Evolutionary conservation across 2,113 vertebrate species (phyloP).

Genomic region (Sphyrna mokarran): DNA sequence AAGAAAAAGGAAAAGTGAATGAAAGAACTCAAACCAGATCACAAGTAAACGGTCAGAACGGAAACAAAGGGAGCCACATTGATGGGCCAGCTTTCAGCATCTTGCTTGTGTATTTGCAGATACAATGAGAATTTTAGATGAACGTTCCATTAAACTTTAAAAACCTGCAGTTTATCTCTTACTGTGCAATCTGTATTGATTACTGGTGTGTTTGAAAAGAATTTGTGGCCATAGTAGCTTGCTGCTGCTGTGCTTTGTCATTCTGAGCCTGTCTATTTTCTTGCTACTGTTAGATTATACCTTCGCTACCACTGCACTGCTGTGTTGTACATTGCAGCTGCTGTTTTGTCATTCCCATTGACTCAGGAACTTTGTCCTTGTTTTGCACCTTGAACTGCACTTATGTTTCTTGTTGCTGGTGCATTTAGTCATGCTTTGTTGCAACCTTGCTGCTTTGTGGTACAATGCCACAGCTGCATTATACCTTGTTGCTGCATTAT

Average conservation of each 20-base stretch:
- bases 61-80: background rate
- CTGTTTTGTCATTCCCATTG: background rate
- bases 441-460: background rate
- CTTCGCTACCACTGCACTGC: too few relatives aligned
- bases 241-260: background rate
- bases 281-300: background rate
- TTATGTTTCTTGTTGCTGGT: background rate
- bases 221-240: background rate
- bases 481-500: background rate
- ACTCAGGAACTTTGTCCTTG: background rate
- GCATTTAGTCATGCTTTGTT: background rate
- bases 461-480: background rate
- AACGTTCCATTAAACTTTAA: background rate
- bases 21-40: background rate
- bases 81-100: background rate
- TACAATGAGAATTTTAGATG: background rate
- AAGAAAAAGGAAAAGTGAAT: background rate
- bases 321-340: background rate
- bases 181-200: background rate
- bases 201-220: background rate
- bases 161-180: background rate
- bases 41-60: background rate
- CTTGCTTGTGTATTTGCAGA: background rate
- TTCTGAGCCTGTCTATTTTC: too few relatives aligned
- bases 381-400: background rate